phyloP scores from a whole-genome alignment of 53 echinoderm and acorn worm genomes.

The Patiria pectinifera region DNA sequence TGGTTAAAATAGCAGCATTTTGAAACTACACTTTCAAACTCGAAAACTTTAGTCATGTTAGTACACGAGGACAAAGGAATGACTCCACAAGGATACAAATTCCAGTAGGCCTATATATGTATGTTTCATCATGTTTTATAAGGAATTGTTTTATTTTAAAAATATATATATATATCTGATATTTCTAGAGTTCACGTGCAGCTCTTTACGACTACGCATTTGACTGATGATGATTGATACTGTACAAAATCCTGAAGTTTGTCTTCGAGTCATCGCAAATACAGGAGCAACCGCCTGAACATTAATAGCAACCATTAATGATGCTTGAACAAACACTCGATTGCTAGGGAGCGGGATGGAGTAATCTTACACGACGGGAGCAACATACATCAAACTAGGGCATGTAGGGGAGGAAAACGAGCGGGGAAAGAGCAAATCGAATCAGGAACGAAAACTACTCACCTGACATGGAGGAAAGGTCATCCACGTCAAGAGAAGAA shows the following conservation, averaged over 20 bases:
- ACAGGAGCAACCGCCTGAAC: neutral
- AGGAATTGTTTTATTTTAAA: no score
- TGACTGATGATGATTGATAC: neutral
- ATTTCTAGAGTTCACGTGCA: no score
- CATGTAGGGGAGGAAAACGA: conserved; percentile 1
- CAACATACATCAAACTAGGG: neutral
- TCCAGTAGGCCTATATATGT: no score
- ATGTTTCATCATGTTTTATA: no score
- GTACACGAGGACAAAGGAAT: no score
- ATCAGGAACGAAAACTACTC: conserved; percentile 24
- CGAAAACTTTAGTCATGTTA: no score
- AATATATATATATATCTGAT: no score
- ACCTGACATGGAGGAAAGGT: conserved; percentile 58
- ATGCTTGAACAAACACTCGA: conserved; percentile 34
- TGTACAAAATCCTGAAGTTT: neutral
- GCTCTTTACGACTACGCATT: no score
- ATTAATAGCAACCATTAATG: conserved; percentile 12
- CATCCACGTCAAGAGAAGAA: conserved; percentile 11
- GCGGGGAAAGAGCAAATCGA: conserved; percentile 26
- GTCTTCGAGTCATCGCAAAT: neutral
- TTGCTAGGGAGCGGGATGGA: neutral
- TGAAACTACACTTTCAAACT: no score
- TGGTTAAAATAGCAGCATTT: no score
- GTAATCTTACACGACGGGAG: conserved; percentile 31
- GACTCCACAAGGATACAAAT: no score